These are phyloP conservation scores for Gnatocerus cornutus DNA, from an alignment of 2,888 invertebrate genomes.

Conservation along the genomic window DNA sequence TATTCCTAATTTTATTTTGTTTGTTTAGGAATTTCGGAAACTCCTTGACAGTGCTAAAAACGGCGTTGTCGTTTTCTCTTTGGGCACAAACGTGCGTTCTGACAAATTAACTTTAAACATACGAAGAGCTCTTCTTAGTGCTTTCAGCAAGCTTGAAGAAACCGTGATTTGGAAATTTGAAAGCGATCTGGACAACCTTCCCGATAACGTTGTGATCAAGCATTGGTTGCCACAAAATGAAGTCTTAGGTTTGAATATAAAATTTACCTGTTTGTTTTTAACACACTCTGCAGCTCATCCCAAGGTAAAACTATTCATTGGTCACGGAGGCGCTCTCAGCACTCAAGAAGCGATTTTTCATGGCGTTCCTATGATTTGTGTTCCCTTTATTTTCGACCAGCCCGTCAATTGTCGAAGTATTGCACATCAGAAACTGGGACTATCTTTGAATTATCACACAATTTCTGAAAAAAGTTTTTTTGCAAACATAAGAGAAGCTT, in stretches of 20 bases:
- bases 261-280: no score
- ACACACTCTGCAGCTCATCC: no score
- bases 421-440: no score
- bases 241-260: constrained; percentile 68
- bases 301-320: constrained; percentile 57
- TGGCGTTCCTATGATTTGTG: constrained; percentile 56
- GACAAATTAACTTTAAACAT: constrained; percentile 10
- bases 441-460: no score
- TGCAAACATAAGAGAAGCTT: constrained; percentile 52
- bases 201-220: constrained; percentile 66
- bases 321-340: constrained; percentile 57
- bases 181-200: constrained; percentile 60
- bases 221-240: constrained; percentile 70
- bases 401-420: no score
- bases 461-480: no score
- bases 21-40: no score
- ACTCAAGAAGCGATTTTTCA: constrained; percentile 57
- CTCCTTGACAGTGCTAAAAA: constrained; percentile 63
- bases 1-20: no score
- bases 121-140: constrained; percentile 46
- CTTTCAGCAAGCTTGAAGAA: constrained; percentile 66
- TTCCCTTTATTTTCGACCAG: constrained; percentile 53
- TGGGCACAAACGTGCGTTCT: constrained; percentile 66
- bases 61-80: constrained; percentile 67
- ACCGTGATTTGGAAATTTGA: constrained; percentile 70